These are phyloP conservation scores for Pachyramphus minor DNA, from an alignment of 2,113 vertebrate species.

Conservation along the genomic window DNA sequence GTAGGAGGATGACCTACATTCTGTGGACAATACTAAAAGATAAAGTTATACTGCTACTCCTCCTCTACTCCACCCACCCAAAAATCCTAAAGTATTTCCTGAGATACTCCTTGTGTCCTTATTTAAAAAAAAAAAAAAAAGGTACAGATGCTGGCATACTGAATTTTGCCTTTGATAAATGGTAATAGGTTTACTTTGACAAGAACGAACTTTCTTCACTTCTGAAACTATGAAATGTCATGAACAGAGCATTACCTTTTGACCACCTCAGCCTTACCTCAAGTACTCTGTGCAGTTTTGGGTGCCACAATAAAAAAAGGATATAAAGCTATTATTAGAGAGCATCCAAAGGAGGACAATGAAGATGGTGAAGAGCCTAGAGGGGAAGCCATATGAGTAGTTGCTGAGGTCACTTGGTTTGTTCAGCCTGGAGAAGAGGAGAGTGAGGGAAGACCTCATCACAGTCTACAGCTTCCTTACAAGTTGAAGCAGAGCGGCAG, in stretches of 20 bases:
- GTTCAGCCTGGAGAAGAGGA: neutral
- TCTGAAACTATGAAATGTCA: neutral
- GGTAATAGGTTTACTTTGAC: neutral
- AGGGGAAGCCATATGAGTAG: neutral
- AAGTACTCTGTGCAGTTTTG: neutral
- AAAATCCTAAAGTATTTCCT: neutral
- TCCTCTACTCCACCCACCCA: neutral
- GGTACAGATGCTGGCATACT: neutral
- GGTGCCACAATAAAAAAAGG: neutral
- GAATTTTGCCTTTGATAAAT: neutral
- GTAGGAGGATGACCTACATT: neutral
- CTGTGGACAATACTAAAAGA: neutral
- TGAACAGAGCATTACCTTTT: neutral
- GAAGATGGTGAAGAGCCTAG: neutral
- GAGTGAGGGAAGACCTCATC: too few species aligned
- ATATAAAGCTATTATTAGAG: neutral
- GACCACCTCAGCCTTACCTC: rapidly evolving
- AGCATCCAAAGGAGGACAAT: neutral
- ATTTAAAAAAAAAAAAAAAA: neutral
- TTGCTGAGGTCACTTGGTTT: neutral
- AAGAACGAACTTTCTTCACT: neutral
- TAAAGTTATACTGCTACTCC: neutral
- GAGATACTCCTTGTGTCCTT: neutral
- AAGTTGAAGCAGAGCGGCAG: neutral
- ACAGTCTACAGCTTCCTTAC: neutral